phyloP scores from a whole-genome alignment of 2,113 vertebrate genomes.

The Suricata suricatta region DNA sequence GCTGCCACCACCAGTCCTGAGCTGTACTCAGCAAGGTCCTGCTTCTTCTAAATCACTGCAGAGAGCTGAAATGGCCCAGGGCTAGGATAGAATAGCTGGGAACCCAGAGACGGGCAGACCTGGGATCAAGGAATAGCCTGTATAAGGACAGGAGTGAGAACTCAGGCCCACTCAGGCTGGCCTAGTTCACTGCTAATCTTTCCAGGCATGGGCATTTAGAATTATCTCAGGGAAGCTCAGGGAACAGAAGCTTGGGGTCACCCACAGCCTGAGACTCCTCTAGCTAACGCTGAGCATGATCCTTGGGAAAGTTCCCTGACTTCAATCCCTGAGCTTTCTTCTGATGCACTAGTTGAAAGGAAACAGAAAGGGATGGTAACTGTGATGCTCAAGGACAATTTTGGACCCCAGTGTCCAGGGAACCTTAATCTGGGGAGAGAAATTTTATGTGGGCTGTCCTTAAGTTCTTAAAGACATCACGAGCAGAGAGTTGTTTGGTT shows the following conservation, averaged over 20 bases:
- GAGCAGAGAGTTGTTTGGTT: background rate
- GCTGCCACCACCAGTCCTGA: background rate
- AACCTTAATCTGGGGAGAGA: background rate
- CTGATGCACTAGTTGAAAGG: background rate
- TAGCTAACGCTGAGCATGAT: background rate
- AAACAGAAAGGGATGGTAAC: background rate
- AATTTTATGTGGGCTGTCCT: background rate
- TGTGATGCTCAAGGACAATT: background rate
- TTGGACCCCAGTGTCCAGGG: background rate
- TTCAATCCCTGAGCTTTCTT: background rate
- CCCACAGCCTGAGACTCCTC: background rate
- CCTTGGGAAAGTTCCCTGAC: background rate
- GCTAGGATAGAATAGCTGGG: background rate
- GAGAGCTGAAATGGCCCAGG: background rate
- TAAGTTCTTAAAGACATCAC: background rate
- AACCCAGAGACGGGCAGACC: background rate
- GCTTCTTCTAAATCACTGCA: background rate
- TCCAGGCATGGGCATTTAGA: background rate
- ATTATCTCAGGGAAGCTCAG: background rate
- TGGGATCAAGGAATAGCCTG: background rate
- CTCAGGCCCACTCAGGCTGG: fast-evolving
- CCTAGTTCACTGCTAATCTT: background rate
- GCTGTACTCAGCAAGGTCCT: background rate
- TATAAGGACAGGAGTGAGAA: background rate
- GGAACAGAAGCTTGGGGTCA: background rate